phyloP scores from a whole-genome alignment of 2,888 invertebrate species.

The Machimus atricapillus region DNA sequence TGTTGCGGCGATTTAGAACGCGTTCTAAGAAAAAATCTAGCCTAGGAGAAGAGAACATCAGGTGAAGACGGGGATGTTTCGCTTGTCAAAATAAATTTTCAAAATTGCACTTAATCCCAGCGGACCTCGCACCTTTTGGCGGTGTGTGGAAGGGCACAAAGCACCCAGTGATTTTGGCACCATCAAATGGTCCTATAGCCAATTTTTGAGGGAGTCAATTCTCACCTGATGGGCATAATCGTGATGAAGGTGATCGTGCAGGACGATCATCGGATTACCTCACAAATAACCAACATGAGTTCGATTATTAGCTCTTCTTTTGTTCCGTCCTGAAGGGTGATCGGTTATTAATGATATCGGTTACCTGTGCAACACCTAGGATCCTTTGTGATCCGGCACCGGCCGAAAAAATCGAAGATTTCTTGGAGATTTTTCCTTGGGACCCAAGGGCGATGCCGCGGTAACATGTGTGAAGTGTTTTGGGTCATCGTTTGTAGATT shows the following conservation, averaged over 20 bases:
- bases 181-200: neutral
- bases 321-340: slow-evolving; percentile 36
- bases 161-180: slow-evolving; percentile 16
- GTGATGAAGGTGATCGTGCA: neutral
- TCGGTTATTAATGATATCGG: slow-evolving; percentile 46
- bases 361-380: slow-evolving; percentile 42
- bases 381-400: slow-evolving; percentile 12
- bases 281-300: slow-evolving; percentile 23
- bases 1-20: neutral
- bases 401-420: neutral
- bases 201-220: neutral
- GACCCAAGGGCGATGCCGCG: slow-evolving; percentile 38
- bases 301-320: slow-evolving; percentile 21
- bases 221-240: slow-evolving; percentile 1
- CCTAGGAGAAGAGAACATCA: neutral
- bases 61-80: neutral
- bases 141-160: neutral
- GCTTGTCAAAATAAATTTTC: slow-evolving; percentile 28
- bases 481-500: slow-evolving; percentile 40
- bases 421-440: neutral
- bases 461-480: slow-evolving; percentile 48
- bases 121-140: neutral
- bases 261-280: neutral
- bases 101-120: slow-evolving; percentile 15
- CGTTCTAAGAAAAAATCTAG: neutral